Base-by-base conservation (phyloP, 2,113 vertebrate species). In the Caranx ignobilis region DNA sequence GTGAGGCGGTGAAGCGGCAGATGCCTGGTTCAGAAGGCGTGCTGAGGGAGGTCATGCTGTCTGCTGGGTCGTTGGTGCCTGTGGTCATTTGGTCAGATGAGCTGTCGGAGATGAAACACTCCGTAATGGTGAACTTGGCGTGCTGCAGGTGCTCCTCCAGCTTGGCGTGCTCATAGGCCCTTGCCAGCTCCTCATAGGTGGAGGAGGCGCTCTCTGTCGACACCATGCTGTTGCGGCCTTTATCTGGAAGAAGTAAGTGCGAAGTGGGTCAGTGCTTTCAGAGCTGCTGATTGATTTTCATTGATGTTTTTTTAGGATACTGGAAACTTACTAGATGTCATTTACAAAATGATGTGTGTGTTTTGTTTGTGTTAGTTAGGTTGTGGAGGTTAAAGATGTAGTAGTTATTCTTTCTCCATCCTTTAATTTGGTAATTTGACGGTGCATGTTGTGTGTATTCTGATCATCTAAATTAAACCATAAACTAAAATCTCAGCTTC, bases 161-260 rank as follows among this genome's bases (percentile, higher is more conserved):
- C 93, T 98, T 98, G 43, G 97, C 97, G 0, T 99, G 97, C 87
- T 99, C 97, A 0, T 99, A 99, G 75, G 97, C 97, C 0, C 97
- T 94, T 0, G 97, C 97, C 95, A 99, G 95, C 94, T 99, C 97
- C 93, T 99, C 97, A 0, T 99, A 99, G 31, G 97, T 99, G 41
- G 97, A 99, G 0, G 97, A 98, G 54, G 97, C 97, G 0, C 97
- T 99, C 94, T 99, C 97, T 0, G 97, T 99, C 0, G 98, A 99
- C 87, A 99, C 98, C 98, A 99, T 99, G 94, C 98, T 99, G 95
- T 99, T 99, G 12, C 98, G 94, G 0, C 98, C 98, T 93, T 99
- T 99, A 91, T 99, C 98, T 92, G 87, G 6, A 83, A 79, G 75
- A 37, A 67, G 54, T 2, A 0, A 11, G 3, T 26, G 0, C 21